Conservation (phyloP, 2,888 invertebrate species). For the Volucella inflata region DNA sequence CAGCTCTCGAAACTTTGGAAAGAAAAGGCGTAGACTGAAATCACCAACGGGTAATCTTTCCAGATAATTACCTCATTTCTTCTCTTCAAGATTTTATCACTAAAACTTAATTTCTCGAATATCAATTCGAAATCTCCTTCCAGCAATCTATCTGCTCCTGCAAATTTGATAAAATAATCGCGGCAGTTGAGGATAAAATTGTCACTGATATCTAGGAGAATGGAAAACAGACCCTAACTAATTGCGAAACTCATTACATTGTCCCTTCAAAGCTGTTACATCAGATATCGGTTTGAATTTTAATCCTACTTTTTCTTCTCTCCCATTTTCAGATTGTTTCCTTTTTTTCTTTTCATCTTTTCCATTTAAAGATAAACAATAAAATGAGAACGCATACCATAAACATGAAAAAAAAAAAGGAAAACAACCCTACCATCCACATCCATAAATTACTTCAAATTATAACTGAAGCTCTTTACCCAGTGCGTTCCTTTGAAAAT, state of each 20-base stretch:
- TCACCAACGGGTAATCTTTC: too few species aligned
- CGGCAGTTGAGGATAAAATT: too few species aligned
- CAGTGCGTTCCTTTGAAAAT: neutral
- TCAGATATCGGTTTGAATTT: constrained; percentile 15
- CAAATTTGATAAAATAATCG: too few species aligned
- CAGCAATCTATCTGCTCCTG: too few species aligned
- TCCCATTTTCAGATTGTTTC: neutral
- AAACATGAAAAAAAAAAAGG: neutral
- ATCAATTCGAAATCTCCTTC: too few species aligned
- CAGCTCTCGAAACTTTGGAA: too few species aligned
- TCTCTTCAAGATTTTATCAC: too few species aligned
- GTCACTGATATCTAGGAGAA: too few species aligned
- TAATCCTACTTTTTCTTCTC: neutral
- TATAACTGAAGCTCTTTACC: constrained; percentile 18
- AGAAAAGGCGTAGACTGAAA: too few species aligned
- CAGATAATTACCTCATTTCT: too few species aligned
- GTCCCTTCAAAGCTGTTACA: neutral
- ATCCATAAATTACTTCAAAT: constrained; percentile 57
- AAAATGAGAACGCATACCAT: neutral
- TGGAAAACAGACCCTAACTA: neutral
- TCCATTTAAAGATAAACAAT: constrained; percentile 29
- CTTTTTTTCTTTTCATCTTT: neutral
- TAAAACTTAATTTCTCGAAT: too few species aligned
- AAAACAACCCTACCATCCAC: neutral
- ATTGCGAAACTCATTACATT: constrained; percentile 11